phyloP scores from a whole-genome alignment of 2,797 vertebrate species.

The Menidia menidia region DNA sequence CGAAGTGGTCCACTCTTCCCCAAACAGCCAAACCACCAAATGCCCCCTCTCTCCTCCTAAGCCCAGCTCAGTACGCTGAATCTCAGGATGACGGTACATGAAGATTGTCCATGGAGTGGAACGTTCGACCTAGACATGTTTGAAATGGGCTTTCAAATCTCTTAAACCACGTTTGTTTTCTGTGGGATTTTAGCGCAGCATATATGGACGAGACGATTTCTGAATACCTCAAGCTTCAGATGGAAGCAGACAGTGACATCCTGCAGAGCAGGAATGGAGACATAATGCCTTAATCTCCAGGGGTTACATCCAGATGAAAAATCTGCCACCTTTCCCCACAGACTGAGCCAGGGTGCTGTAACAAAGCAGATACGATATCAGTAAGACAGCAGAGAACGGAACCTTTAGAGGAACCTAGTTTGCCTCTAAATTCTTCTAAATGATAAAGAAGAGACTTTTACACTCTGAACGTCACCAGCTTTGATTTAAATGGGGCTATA shows the following conservation, averaged over 20 bases:
- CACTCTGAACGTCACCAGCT: too few species aligned
- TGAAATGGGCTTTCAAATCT: neutral
- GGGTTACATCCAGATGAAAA: conserved; percentile 54
- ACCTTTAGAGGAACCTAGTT: neutral
- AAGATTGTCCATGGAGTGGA: conserved; percentile 72
- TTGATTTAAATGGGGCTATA: too few species aligned
- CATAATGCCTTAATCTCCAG: conserved; percentile 65
- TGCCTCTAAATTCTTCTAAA: too few species aligned
- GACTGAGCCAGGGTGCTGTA: conserved; percentile 54
- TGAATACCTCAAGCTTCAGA: conserved; percentile 60
- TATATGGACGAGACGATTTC: neutral
- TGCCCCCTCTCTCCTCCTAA: conserved; percentile 35
- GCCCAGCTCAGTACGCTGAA: conserved; percentile 65
- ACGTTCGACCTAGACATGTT: conserved; percentile 11
- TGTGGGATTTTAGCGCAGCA: neutral
- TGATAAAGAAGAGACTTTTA: too few species aligned
- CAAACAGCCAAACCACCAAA: conserved; percentile 76
- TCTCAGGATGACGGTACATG: conserved; percentile 71
- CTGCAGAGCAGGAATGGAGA: conserved; percentile 66
- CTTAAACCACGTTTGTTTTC: neutral
- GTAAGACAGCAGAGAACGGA: neutral
- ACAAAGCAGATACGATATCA: neutral
- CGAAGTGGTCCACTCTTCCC: conserved; percentile 52
- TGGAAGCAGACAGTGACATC: conserved; percentile 79
- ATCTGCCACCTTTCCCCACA: conserved; percentile 76